A percentile compares a stretch with the other conserved stretches of the same genome.
These are phyloP conservation scores for Chaetodon trifasciatus DNA, from an alignment of 2,797 vertebrate species.

Conservation along the genomic window DNA sequence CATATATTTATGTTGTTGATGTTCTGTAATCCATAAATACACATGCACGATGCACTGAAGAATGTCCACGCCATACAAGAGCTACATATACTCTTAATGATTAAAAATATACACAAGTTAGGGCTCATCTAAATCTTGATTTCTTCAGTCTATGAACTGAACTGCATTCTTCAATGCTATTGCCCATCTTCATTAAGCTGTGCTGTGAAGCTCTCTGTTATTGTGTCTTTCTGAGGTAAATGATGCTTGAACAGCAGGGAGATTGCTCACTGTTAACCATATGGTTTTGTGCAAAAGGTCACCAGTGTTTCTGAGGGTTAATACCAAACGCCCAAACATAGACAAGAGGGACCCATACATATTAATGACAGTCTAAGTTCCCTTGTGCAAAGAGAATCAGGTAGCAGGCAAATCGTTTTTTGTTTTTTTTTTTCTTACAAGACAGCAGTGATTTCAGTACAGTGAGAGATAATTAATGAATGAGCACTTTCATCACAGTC, in stretches of 20 bases:
- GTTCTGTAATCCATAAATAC: conserved; percentile 20
- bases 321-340: conserved; percentile 81
- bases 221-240: conserved; percentile 80
- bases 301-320: conserved; percentile 81
- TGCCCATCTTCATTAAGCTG: conserved; percentile 46
- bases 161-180: conserved; percentile 9
- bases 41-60: conserved; percentile 14
- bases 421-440: conserved; percentile 36
- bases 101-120: not conserved
- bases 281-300: conserved; percentile 79
- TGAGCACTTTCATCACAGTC: conserved; percentile 11
- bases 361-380: conserved; percentile 77
- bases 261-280: conserved; percentile 85
- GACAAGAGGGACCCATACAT: conserved; percentile 76
- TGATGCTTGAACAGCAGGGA: conserved; percentile 85
- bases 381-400: conserved; percentile 70
- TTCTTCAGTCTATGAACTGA: conserved; percentile 7
- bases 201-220: conserved; percentile 55
- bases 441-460: conserved; percentile 31
- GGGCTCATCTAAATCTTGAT: conserved; percentile 17
- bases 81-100: conserved; percentile 7
- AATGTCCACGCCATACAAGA: conserved; percentile 1
- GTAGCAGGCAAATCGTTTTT: conserved; percentile 49
- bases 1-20: conserved; percentile 56
- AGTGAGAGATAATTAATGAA: conserved; percentile 7